Conservation (phyloP, 2,113 vertebrate species). For the Albula glossodonta region DNA sequence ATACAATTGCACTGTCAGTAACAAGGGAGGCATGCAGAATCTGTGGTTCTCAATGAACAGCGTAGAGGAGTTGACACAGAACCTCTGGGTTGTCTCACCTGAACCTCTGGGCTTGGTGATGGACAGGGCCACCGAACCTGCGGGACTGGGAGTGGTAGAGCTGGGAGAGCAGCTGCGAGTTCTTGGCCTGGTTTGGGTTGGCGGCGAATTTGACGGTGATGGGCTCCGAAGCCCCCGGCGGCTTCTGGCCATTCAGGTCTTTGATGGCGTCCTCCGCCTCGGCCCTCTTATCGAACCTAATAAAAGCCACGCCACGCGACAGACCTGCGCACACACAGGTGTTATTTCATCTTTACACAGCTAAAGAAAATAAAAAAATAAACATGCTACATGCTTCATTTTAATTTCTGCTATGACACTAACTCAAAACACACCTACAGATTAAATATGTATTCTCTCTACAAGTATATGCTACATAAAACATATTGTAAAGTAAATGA, state of each 20-base stretch:
- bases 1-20: too few species aligned
- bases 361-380: too few species aligned
- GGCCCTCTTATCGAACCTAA: conserved; percentile 92
- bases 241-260: conserved; percentile 94
- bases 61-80: too few species aligned
- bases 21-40: too few species aligned
- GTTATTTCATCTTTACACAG: neutral
- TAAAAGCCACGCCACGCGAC: conserved; percentile 94
- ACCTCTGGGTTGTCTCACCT: conserved; percentile 70
- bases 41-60: too few species aligned
- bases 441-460: too few species aligned
- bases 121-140: conserved; percentile 90
- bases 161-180: conserved; percentile 90
- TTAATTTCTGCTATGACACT: too few species aligned
- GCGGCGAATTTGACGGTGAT: conserved; percentile 97
- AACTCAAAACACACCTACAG: too few species aligned
- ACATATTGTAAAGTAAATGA: too few species aligned
- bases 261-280: conserved; percentile 97
- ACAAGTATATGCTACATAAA: too few species aligned
- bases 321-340: conserved; percentile 66
- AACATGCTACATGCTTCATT: too few species aligned
- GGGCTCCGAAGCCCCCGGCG: conserved; percentile 86
- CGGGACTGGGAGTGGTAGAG: conserved; percentile 92
- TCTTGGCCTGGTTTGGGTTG: conserved; percentile 97
- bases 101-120: conserved; percentile 96